Evolutionary conservation across 1,140 invertebrate species (phyloP).

Genomic region (Babylonia areolata): DNA sequence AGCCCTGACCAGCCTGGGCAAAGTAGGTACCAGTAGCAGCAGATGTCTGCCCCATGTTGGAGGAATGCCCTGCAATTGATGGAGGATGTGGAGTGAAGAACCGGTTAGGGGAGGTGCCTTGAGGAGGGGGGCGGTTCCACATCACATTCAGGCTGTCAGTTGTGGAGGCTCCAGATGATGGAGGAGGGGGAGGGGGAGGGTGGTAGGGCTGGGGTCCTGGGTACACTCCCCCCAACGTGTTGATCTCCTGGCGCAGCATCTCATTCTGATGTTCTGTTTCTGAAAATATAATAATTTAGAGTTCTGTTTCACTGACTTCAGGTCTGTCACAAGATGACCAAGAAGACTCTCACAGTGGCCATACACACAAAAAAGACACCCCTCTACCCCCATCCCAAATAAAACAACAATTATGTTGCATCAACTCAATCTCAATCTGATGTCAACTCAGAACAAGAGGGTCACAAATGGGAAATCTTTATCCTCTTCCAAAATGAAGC

Average conservation of each 20-base stretch:
- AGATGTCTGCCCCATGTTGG: neutral
- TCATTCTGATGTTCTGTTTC: conserved; percentile 60
- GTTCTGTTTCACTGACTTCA: too few relatives aligned
- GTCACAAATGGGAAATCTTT: too few relatives aligned
- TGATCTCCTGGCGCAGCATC: conserved; percentile 48
- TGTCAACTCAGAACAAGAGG: too few relatives aligned
- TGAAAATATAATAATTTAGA: conserved; percentile 47
- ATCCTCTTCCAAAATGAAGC: too few relatives aligned
- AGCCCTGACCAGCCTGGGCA: neutral
- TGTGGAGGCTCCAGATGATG: neutral
- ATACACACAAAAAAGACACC: too few relatives aligned
- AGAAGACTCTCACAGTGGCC: too few relatives aligned
- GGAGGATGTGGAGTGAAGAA: neutral
- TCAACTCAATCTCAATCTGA: too few relatives aligned
- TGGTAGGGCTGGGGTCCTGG: conserved; percentile 34
- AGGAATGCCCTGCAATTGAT: neutral
- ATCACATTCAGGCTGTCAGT: neutral
- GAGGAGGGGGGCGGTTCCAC: neutral
- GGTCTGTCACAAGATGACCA: too few relatives aligned
- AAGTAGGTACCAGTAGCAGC: neutral
- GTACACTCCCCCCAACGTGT: conserved; percentile 41
- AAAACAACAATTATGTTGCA: too few relatives aligned
- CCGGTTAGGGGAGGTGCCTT: conserved; percentile 4
- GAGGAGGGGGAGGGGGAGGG: neutral
- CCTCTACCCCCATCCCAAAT: too few relatives aligned